These are phyloP conservation scores for Rhopilema esculentum DNA, from an alignment of 30 jellyfish, hydroid and myxozoan species.

Conservation along the genomic window DNA sequence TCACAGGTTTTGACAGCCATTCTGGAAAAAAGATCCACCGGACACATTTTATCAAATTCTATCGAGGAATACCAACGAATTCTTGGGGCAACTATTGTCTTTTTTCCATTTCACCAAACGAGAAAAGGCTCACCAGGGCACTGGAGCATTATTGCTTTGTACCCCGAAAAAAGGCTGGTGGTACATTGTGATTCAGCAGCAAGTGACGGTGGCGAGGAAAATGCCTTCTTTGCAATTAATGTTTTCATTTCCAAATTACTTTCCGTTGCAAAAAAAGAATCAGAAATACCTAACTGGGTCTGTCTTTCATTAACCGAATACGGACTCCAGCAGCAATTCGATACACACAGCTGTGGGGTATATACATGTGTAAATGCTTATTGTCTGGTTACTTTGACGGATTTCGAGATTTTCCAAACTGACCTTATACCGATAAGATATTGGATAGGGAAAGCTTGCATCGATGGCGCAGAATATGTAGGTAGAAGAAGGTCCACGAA, in stretches of 20 bases:
- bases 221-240: background rate
- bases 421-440: conserved; percentile 1
- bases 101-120: conserved; percentile 5
- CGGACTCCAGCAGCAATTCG: conserved; percentile 9
- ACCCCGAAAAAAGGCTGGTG: background rate
- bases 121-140: background rate
- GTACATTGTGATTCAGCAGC: conserved; percentile 22
- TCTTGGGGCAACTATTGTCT: background rate
- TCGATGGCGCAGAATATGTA: background rate
- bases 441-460: conserved; percentile 9
- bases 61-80: background rate
- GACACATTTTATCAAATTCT: background rate
- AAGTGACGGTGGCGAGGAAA: background rate
- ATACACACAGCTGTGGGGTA: background rate
- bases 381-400: background rate
- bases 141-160: conserved; percentile 18
- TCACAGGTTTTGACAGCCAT: background rate
- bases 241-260: background rate
- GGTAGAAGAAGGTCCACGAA: no score
- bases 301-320: background rate
- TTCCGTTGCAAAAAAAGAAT: background rate
- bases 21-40: background rate
- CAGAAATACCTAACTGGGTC: background rate
- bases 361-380: conserved; percentile 26
- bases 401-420: background rate